Percentiles rank a stretch among this genome's conserved stretches.
These are phyloP conservation scores for Callyntrura guangdongensis DNA, from an alignment of 2,888 invertebrate genomes.

Conservation along the genomic window DNA sequence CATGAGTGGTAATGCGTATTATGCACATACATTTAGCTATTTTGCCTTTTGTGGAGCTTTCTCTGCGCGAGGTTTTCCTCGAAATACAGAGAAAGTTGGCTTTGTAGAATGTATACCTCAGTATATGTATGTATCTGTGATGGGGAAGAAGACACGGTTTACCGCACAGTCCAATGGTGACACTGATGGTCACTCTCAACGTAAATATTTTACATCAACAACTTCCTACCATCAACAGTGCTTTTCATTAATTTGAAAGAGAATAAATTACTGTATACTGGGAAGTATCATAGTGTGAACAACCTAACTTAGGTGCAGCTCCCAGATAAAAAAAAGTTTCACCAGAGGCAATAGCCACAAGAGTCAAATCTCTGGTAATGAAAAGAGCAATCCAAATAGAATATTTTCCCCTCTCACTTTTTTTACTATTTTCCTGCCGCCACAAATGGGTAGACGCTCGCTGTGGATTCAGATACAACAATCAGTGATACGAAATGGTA, in stretches of 20 bases:
- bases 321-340: slow-evolving; percentile 39
- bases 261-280: slow-evolving; percentile 66
- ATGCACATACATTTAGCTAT: neutral
- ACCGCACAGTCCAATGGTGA: slow-evolving; percentile 66
- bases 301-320: slow-evolving; percentile 47
- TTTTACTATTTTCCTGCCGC: neutral
- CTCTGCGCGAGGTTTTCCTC: neutral
- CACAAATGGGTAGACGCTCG: neutral
- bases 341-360: neutral
- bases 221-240: slow-evolving; percentile 52
- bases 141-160: slow-evolving; percentile 51
- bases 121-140: neutral
- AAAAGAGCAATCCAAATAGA: neutral
- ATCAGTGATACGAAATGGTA: neutral
- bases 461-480: slow-evolving; percentile 24
- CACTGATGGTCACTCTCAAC: slow-evolving; percentile 69
- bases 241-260: slow-evolving; percentile 73
- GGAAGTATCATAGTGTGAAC: slow-evolving; percentile 28
- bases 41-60: neutral
- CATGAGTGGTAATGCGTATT: neutral
- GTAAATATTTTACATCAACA: slow-evolving; percentile 70
- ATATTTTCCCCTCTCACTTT: slow-evolving; percentile 9
- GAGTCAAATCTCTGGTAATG: slow-evolving; percentile 1
- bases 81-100: neutral
- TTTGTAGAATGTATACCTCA: neutral